Evolutionary conservation across 2,797 vertebrate genomes (phyloP).

Genomic region (Hyperoplus lanceolatus): DNA sequence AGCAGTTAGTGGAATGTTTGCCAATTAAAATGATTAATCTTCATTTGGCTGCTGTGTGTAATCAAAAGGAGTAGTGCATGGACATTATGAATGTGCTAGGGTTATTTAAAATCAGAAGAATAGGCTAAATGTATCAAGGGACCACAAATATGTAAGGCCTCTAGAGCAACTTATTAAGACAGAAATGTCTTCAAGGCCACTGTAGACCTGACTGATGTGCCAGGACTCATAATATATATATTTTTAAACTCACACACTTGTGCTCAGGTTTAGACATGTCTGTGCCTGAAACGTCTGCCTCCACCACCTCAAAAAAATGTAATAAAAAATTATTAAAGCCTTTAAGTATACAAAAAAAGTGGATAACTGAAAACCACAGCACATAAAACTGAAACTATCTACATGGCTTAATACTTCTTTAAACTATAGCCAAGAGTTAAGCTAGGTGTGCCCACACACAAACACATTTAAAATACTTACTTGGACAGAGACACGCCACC

Average conservation of each 20-base stretch:
- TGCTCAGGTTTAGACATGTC: constrained; percentile 16
- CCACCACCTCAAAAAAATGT: neutral
- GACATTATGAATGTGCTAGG: neutral
- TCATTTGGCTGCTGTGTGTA: neutral
- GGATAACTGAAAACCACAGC: neutral
- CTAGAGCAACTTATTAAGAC: neutral
- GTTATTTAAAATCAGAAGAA: neutral
- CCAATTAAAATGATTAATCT: neutral
- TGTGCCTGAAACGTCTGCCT: constrained; percentile 1
- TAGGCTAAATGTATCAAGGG: neutral
- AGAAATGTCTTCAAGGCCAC: neutral
- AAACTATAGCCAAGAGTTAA: neutral
- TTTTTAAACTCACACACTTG: neutral
- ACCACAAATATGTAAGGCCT: neutral
- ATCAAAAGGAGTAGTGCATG: neutral
- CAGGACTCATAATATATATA: too few species aligned
- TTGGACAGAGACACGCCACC: constrained; percentile 95
- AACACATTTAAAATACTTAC: constrained; percentile 82
- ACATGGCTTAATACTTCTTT: too few species aligned
- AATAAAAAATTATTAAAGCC: neutral
- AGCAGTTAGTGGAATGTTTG: neutral
- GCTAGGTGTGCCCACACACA: neutral
- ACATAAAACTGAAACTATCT: constrained; percentile 2
- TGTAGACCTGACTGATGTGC: neutral
- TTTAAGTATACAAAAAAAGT: neutral